Evolutionary conservation across 2,113 vertebrate species (phyloP).

Genomic region (Eidolon helvum): DNA sequence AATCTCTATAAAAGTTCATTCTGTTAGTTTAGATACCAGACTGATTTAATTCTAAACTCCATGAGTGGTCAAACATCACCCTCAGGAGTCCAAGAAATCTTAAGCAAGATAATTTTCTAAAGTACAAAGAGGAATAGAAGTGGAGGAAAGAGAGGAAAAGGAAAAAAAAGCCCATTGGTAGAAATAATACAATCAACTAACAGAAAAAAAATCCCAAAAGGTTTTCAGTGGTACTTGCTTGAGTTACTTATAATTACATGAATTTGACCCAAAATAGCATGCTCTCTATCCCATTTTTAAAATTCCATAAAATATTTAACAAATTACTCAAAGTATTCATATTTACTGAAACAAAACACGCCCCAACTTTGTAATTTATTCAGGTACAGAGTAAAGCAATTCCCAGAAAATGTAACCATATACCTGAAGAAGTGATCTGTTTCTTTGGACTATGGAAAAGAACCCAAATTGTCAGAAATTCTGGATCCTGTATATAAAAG

Average conservation of each 20-base stretch:
- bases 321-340: slow-evolving; percentile 1
- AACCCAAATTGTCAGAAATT: slow-evolving; percentile 92
- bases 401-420: slow-evolving; percentile 41
- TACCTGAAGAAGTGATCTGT: slow-evolving; percentile 88
- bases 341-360: not conserved
- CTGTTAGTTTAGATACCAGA: slow-evolving; percentile 30
- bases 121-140: not conserved
- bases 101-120: not conserved
- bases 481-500: slow-evolving; percentile 88
- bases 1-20: slow-evolving; percentile 81
- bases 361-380: not conserved
- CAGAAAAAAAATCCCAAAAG: not conserved
- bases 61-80: not conserved
- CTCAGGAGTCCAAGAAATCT: not conserved
- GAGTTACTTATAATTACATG: not conserved
- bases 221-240: not conserved
- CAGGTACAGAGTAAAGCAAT: not conserved
- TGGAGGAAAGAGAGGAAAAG: not conserved
- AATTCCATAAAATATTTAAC: slow-evolving; percentile 17
- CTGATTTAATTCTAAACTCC: slow-evolving; percentile 16
- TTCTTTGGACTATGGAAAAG: slow-evolving; percentile 93
- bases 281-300: not conserved
- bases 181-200: not conserved
- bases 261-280: not conserved
- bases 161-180: not conserved